Evolutionary conservation across 2,888 invertebrate species (phyloP), one percentile per base, ranked within the genome.

Genomic region (Leptinotarsa haldemani): DNA sequence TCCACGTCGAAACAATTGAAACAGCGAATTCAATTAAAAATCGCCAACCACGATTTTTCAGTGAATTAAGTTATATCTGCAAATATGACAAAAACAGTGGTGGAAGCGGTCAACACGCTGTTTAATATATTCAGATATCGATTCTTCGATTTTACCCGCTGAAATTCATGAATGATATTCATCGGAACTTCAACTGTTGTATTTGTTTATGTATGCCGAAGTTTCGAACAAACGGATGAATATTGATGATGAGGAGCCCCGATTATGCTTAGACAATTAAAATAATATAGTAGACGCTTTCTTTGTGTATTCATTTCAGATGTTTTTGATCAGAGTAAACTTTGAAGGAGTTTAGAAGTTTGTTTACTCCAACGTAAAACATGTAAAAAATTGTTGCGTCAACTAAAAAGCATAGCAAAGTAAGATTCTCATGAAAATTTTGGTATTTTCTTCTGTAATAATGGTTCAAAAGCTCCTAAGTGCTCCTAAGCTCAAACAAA

Each of bases 21-120:
- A 67, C 5, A 13, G 30, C 15, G 4, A 40, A 56, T 67, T 67
- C 46, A 40, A 67, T 67, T 67, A 52, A 56, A 53, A 30, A 25
- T 40, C n/a, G 53, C 52, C 40, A 40, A 25, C 53, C 67, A 13
- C 52, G 20, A 67, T 67, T 67, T 52, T 67, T 67, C 67, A 67
- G 67, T 56, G 30, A 67, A 67, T 67, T 46, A 53, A 30, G 30
- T 67, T 67, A 13, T 25, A 53, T 67, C 25, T 56, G 67, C 56
- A 53, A 40, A 67, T 53, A 67, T 67, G 67, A 53, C 67, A 67
- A 53, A 53, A 40, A 46, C 25, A 53, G 25, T 53, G 53, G 61
- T 25, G 40, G 2, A n/a, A 30, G 61, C 40, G 61, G 61, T 61
- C 61, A 40, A 30, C 61, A 30, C 61, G 3, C 16, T 61, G 30